Conservation (phyloP, 2,113 vertebrate genomes). For the Campylomormyrus numenius region DNA sequence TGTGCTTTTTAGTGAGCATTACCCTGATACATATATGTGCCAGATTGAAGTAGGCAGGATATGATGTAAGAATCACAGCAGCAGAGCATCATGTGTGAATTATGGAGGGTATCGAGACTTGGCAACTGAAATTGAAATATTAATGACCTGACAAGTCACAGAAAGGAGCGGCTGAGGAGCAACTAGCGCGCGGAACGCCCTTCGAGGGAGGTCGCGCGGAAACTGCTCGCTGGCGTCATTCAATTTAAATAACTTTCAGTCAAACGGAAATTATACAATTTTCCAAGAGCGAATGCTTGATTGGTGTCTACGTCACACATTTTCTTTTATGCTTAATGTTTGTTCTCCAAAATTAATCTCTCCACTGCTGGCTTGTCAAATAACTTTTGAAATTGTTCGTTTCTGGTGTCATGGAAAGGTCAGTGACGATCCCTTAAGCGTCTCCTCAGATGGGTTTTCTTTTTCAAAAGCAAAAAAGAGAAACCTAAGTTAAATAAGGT, state of each 20-base stretch:
- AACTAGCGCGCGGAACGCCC: neutral
- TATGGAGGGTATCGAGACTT: neutral
- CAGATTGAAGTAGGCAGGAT: neutral
- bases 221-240: neutral
- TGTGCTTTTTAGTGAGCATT: neutral
- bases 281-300: neutral
- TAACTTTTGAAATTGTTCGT: neutral
- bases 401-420: neutral
- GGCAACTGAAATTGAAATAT: slow-evolving; percentile 16
- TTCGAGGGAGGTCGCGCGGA: neutral
- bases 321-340: neutral
- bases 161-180: neutral
- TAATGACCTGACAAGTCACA: slow-evolving; percentile 10
- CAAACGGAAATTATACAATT: neutral
- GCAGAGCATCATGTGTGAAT: neutral
- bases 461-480: neutral
- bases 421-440: neutral
- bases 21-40: neutral
- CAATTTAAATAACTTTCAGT: neutral
- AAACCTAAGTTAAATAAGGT: neutral
- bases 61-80: neutral
- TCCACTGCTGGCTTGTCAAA: neutral
- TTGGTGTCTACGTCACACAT: neutral
- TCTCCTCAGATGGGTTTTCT: neutral
- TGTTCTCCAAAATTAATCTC: neutral